Conservation (phyloP, 2,113 vertebrate genomes). For the Solea senegalensis region DNA sequence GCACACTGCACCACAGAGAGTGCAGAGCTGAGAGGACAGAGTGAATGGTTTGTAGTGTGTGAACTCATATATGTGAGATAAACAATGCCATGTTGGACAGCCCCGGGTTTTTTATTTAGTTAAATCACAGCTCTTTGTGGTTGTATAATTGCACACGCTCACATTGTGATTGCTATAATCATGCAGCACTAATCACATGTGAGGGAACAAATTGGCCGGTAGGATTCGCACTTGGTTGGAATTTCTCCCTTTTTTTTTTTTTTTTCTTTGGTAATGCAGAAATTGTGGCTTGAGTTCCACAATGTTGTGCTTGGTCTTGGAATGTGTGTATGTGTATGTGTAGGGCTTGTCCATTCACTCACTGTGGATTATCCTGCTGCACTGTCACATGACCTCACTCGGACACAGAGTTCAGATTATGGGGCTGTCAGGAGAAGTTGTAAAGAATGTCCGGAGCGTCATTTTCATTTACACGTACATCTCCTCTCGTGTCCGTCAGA, state of each 20-base stretch:
- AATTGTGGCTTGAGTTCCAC: neutral
- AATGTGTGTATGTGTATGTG: too few species aligned
- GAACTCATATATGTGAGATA: neutral
- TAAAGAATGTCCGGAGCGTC: too few species aligned
- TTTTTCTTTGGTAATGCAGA: neutral
- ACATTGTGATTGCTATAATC: neutral
- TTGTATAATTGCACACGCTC: neutral
- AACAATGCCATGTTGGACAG: neutral
- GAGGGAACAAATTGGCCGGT: neutral
- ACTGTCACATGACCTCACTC: too few species aligned
- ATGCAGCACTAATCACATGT: neutral
- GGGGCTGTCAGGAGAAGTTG: too few species aligned
- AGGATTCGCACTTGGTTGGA: neutral
- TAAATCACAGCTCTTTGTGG: neutral
- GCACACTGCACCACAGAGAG: too few species aligned
- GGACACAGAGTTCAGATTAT: too few species aligned
- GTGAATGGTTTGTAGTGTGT: neutral
- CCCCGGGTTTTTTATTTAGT: neutral
- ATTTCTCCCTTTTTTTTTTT: neutral
- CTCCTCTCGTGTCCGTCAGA: too few species aligned
- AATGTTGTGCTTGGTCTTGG: neutral
- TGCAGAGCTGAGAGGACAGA: neutral
- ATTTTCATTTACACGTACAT: too few species aligned
- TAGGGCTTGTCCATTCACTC: too few species aligned
- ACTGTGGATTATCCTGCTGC: too few species aligned